Evolutionary conservation across 2,113 vertebrate species (phyloP), one percentile per base, ranked within the genome.

Genomic region (Dromaius novaehollandiae): DNA sequence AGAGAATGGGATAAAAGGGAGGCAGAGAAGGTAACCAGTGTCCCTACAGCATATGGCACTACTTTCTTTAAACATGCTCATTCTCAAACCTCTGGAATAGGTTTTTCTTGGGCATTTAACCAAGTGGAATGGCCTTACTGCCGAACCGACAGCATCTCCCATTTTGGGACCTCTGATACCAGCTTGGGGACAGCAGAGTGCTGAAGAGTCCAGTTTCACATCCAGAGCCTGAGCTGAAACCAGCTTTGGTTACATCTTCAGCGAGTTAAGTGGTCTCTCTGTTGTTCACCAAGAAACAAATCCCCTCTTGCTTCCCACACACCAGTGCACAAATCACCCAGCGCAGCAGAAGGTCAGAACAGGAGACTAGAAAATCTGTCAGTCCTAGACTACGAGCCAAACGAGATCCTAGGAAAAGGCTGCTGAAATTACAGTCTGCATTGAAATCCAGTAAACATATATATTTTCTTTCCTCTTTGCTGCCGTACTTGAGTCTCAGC

Each of bases 281-380:
- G n/a, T 38, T 66, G 21, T 36, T 91, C 26, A 5, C 6, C 21
- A 71, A 82, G 48, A n/a, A 36, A 40, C 78, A 96, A 91, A 91
- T 74, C 76, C 71, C 50, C 44, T 87, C 80, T 36, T 64, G 75
- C 75, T 89, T 93, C 79, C 82, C 76, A 30, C 75, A 20, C 63
- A 30, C 46, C 53, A 16, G 19, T 90, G 44, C 81, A 55, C 60
- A 77, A 66, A 81, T 90, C 76, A 77, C 70, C 79, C 84, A 32
- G 44, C 19, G 38, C 63, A 58, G 82, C 5, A 7, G 75, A 79
- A 95, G 89, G 87, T 90, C 88, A 65, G 56, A 81, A 79, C 51
- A 87, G 78, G 71, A 83, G 87, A 91, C 53, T 7, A 70, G 87
- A 93, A 94, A 85, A 82, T 91, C 93, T 84, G 66, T 68, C 91